Evolutionary conservation across 2,888 invertebrate genomes (phyloP).

Genomic region (Tenthredo amoena): DNA sequence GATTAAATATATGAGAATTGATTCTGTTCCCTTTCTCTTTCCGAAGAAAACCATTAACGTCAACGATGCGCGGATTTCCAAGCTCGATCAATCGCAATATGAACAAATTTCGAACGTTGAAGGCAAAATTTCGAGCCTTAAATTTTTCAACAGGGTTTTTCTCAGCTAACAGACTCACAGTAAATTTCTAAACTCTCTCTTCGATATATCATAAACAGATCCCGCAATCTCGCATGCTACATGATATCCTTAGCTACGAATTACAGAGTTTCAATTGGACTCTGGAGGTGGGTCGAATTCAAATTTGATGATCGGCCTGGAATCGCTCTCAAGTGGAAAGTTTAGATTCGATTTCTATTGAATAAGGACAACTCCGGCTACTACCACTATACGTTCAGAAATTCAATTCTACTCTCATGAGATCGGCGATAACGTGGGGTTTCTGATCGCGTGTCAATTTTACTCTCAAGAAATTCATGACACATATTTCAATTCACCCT

Average conservation of each 20-base stretch:
- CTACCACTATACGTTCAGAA: neutral
- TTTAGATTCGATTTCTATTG: slow-evolving; percentile 40
- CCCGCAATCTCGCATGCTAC: neutral
- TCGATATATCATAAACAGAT: neutral
- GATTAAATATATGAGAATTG: neutral
- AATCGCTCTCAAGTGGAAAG: slow-evolving; percentile 34
- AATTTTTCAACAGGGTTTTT: neutral
- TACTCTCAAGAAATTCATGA: neutral
- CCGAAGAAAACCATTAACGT: neutral
- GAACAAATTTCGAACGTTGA: neutral
- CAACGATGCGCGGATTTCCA: neutral
- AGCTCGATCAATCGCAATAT: neutral
- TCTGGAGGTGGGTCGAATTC: slow-evolving; percentile 6
- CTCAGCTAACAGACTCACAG: neutral
- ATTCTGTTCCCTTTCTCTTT: neutral
- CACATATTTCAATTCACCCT: neutral
- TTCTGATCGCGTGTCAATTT: slow-evolving; percentile 21
- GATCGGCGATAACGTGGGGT: neutral
- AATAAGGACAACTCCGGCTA: slow-evolving; percentile 22
- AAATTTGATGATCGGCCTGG: slow-evolving; percentile 27
- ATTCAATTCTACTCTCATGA: slow-evolving; percentile 37
- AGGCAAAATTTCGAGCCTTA: neutral
- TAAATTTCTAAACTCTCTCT: neutral
- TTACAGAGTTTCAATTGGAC: slow-evolving; percentile 3
- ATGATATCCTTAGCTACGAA: neutral